Evolutionary conservation across 2,797 vertebrate species (phyloP).

Genomic region (Sebastes hubbsi): DNA sequence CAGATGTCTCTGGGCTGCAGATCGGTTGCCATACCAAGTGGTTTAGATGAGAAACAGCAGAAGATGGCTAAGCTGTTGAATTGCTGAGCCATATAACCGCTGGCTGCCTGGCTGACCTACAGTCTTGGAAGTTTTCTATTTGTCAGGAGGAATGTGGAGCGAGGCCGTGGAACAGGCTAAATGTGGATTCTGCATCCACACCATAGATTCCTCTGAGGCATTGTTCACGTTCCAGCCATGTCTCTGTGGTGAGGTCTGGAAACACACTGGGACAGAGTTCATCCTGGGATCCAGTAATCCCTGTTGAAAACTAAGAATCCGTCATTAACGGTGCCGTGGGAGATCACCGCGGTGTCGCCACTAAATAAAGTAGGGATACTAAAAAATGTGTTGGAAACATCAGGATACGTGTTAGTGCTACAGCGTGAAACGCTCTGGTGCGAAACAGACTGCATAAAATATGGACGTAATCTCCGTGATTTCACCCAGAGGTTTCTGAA

Average conservation of each 20-base stretch:
- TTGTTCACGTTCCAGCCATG: conserved; percentile 64
- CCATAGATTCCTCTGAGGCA: conserved; percentile 66
- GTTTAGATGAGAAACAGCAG: conserved; percentile 16
- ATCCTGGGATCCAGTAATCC: conserved; percentile 3
- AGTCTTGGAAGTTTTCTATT: conserved; percentile 40
- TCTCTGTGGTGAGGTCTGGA: conserved; percentile 54
- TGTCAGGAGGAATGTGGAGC: conserved; percentile 66
- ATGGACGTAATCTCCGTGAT: too few species aligned
- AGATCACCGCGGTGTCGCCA: background rate
- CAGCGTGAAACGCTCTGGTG: background rate
- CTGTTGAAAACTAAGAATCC: conserved; percentile 4
- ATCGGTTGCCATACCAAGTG: background rate
- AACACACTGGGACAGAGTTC: conserved; percentile 30
- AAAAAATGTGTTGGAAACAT: background rate
- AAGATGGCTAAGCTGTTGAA: conserved; percentile 16
- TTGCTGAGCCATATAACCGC: conserved; percentile 19
- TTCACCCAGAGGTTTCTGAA: too few species aligned
- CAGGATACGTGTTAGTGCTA: background rate
- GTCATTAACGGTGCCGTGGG: background rate
- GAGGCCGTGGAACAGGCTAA: conserved; percentile 57
- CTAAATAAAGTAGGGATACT: background rate
- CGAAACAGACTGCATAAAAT: too few species aligned
- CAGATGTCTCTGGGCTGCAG: background rate
- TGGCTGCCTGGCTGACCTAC: conserved; percentile 29
- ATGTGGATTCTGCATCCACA: conserved; percentile 65